These are phyloP conservation scores for Heliopora coerulea DNA, from an alignment of 92 coral and sea anemone species.

Conservation along the genomic window DNA sequence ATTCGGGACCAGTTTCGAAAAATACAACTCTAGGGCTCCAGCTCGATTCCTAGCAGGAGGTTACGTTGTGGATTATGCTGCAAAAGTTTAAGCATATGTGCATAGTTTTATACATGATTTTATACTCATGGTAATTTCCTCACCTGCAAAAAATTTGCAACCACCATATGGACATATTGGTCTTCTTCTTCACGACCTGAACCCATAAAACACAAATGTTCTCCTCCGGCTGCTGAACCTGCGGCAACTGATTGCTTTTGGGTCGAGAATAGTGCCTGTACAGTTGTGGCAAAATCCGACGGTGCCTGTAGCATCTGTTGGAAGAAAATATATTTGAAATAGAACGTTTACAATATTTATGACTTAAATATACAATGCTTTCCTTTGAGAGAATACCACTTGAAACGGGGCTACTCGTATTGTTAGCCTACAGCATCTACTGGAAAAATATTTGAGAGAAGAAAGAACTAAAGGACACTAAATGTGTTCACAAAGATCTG, in stretches of 20 bases:
- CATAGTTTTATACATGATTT: too few relatives aligned
- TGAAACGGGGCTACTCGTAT: too few relatives aligned
- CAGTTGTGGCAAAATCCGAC: slow-evolving; percentile 97
- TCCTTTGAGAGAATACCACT: neutral
- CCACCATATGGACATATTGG: slow-evolving; percentile 99
- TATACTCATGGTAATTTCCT: too few relatives aligned
- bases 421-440: too few relatives aligned
- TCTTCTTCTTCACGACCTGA: slow-evolving; percentile 99
- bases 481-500: too few relatives aligned
- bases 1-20: too few relatives aligned
- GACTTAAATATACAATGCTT: neutral
- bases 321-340: neutral
- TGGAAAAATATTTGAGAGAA: too few relatives aligned
- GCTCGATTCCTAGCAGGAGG: too few relatives aligned
- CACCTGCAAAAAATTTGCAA: slow-evolving; percentile 98
- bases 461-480: too few relatives aligned
- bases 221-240: slow-evolving; percentile 98
- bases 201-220: slow-evolving; percentile 96
- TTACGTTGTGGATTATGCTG: too few relatives aligned
- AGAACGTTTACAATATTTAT: neutral
- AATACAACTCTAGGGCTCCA: too few relatives aligned
- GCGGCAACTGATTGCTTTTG: slow-evolving; percentile 98
- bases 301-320: slow-evolving; percentile 99
- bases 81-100: too few relatives aligned
- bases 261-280: slow-evolving; percentile 94